Evolutionary conservation across 2,113 vertebrate genomes (phyloP).

Genomic region (Cephalopterus ornatus): DNA sequence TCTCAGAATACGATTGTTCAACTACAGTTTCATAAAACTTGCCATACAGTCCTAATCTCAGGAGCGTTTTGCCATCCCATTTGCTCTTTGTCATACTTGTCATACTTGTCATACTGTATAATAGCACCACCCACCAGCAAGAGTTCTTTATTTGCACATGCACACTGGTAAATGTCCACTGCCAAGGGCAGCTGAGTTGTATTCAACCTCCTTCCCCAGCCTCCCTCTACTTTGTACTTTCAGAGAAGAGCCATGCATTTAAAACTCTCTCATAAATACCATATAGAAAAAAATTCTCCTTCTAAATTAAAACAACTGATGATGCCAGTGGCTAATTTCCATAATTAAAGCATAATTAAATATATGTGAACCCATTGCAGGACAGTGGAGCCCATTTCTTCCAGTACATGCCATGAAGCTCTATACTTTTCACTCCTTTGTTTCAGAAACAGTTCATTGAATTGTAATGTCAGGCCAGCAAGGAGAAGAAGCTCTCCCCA

Average conservation of each 20-base stretch:
- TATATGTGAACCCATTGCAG: background rate
- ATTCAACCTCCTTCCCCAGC: background rate
- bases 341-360: background rate
- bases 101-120: no score
- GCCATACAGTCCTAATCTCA: background rate
- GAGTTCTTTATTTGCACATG: background rate
- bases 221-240: background rate
- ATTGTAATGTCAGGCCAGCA: background rate
- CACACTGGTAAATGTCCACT: background rate
- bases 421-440: background rate
- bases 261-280: background rate
- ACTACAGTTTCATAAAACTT: background rate
- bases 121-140: background rate
- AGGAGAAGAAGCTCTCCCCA: background rate
- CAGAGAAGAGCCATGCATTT: background rate
- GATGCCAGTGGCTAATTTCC: rapidly evolving
- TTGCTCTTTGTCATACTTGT: background rate
- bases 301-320: background rate
- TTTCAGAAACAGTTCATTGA: background rate
- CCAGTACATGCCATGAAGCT: background rate
- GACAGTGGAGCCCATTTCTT: background rate
- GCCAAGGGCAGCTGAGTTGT: no score
- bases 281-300: background rate
- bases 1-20: background rate
- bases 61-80: rapidly evolving